Evolutionary conservation across 2,797 vertebrate species (phyloP).

Genomic region (Tragelaphus eurycerus): DNA sequence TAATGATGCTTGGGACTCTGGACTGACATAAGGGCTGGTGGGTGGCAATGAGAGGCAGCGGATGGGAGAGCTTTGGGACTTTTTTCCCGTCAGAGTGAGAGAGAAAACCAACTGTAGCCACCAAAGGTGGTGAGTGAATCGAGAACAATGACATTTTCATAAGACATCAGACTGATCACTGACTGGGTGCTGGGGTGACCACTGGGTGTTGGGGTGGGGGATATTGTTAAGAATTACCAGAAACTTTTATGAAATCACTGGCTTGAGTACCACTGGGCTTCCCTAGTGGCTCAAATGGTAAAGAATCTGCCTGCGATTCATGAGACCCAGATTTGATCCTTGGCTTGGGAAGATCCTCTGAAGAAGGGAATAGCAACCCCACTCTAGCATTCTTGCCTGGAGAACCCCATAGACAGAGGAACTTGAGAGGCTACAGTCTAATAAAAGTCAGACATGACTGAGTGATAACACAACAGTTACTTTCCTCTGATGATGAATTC

Average conservation of each 20-base stretch:
- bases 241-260: background rate
- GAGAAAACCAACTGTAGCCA: background rate
- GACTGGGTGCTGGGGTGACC: background rate
- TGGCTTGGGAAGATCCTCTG: background rate
- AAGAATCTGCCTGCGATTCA: background rate
- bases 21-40: slow-evolving; percentile 60
- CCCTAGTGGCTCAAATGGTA: background rate
- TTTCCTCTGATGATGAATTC: background rate
- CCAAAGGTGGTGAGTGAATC: background rate
- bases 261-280: background rate
- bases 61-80: background rate
- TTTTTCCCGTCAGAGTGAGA: background rate
- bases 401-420: background rate
- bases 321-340: background rate
- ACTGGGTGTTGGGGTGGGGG: too few relatives aligned
- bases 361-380: background rate
- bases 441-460: background rate
- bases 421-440: background rate
- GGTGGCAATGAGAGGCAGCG: slow-evolving; percentile 13
- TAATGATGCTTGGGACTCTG: slow-evolving; percentile 46
- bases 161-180: background rate
- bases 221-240: background rate
- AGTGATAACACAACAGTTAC: background rate
- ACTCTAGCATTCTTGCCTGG: background rate
- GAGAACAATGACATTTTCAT: background rate